Evolutionary conservation across 2,797 vertebrate species (phyloP).

Genomic region (Pyrrhura leucotis): DNA sequence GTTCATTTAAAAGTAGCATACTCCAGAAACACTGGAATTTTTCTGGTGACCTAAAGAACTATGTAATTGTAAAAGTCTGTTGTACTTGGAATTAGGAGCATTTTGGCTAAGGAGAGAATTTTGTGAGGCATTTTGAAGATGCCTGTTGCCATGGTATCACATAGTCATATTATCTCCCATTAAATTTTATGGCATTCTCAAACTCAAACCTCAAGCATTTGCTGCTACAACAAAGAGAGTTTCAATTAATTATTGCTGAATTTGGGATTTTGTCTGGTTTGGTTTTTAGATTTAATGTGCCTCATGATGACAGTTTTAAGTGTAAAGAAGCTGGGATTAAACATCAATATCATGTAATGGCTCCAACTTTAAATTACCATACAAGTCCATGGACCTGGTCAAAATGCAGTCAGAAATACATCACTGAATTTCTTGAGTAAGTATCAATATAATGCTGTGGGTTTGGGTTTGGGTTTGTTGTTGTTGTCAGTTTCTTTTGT

Average conservation of each 20-base stretch:
- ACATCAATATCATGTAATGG: constrained; percentile 95
- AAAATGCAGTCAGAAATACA: constrained; percentile 97
- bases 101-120: not conserved
- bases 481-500: not conserved
- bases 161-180: not conserved
- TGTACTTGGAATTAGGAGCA: not conserved
- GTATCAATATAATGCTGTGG: constrained; percentile 53
- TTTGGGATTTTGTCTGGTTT: constrained; percentile 50
- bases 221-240: not conserved
- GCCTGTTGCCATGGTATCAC: not conserved
- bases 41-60: not conserved
- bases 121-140: not conserved
- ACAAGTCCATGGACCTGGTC: constrained; percentile 98
- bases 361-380: constrained; percentile 94
- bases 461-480: not conserved
- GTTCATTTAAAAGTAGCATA: not conserved
- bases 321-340: constrained; percentile 92
- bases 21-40: not conserved
- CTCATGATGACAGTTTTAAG: constrained; percentile 95
- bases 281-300: constrained; percentile 91
- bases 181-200: not conserved
- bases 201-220: not conserved
- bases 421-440: constrained; percentile 97
- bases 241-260: not conserved
- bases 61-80: not conserved